Conservation (phyloP, 2,797 vertebrate species). For the Morelia viridis region DNA sequence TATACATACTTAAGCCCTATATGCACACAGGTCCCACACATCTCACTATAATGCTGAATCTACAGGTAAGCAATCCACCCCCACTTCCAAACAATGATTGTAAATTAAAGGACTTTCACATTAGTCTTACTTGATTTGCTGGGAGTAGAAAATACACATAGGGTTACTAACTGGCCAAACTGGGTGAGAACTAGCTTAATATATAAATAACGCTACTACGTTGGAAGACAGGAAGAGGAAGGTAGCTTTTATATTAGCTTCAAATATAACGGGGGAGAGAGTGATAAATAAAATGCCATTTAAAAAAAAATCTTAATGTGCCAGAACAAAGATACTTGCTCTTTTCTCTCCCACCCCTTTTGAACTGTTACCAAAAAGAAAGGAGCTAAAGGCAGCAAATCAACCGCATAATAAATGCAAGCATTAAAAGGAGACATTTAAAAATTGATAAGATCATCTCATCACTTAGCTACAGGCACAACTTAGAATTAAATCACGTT, state of each 20-base stretch:
- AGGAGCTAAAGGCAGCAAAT: neutral
- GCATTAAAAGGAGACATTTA: neutral
- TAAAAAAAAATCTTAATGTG: constrained; percentile 31
- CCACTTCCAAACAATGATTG: neutral
- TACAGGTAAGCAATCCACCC: constrained; percentile 2
- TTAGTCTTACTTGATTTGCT: neutral
- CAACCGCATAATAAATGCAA: constrained; percentile 26
- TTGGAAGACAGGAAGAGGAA: constrained; percentile 5
- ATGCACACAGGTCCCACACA: constrained; percentile 41
- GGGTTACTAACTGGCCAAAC: constrained; percentile 26
- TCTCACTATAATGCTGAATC: neutral
- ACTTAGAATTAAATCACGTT: constrained; percentile 47
- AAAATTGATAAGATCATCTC: neutral
- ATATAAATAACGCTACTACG: constrained; percentile 59
- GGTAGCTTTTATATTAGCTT: neutral
- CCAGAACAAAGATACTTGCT: neutral
- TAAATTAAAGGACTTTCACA: neutral
- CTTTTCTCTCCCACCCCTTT: neutral
- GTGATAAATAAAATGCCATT: neutral
- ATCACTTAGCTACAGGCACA: constrained; percentile 43
- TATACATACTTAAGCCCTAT: constrained; percentile 18
- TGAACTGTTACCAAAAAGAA: constrained; percentile 30
- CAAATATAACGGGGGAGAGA: neutral
- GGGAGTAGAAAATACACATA: neutral
- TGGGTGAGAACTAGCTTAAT: neutral